Conservation (phyloP, 2,888 invertebrate genomes). For the Athripsodes cinereus region DNA sequence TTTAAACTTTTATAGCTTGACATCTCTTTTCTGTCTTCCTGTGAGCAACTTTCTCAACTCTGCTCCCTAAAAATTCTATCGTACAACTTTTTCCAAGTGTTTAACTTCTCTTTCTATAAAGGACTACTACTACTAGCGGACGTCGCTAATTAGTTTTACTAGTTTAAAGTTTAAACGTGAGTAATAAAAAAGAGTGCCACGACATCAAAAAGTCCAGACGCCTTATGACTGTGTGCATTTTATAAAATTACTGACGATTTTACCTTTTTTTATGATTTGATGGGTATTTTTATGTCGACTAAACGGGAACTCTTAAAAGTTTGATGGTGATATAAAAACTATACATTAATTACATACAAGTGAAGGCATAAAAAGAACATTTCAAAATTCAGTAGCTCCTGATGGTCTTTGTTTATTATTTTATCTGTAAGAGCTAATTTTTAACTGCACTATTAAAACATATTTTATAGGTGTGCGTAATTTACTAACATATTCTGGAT, state of each 20-base stretch:
- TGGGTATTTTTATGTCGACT: background rate
- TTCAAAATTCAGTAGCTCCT: too few relatives aligned
- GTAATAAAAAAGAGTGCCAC: too few relatives aligned
- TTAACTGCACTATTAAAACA: too few relatives aligned
- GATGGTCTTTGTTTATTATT: too few relatives aligned
- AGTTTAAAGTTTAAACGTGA: background rate
- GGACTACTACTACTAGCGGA: slow-evolving; percentile 26
- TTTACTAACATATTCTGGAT: too few relatives aligned
- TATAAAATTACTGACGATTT: background rate
- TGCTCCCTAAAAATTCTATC: slow-evolving; percentile 18
- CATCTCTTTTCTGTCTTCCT: slow-evolving; percentile 14
- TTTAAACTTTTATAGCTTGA: slow-evolving; percentile 15
- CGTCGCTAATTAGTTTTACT: slow-evolving; percentile 26
- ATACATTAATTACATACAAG: too few relatives aligned
- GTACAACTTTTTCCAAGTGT: slow-evolving; percentile 21
- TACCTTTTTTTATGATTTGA: background rate
- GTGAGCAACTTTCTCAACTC: background rate
- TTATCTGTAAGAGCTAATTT: too few relatives aligned
- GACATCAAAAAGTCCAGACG: background rate
- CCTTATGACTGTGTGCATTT: background rate
- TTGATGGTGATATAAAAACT: too few relatives aligned
- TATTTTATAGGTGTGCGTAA: too few relatives aligned
- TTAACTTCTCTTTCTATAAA: slow-evolving; percentile 24
- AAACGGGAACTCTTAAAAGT: too few relatives aligned
- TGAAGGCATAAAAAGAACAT: too few relatives aligned